These are phyloP conservation scores for Lasioglossum leucozonium DNA, from an alignment of 2,888 invertebrate species.

Conservation along the genomic window DNA sequence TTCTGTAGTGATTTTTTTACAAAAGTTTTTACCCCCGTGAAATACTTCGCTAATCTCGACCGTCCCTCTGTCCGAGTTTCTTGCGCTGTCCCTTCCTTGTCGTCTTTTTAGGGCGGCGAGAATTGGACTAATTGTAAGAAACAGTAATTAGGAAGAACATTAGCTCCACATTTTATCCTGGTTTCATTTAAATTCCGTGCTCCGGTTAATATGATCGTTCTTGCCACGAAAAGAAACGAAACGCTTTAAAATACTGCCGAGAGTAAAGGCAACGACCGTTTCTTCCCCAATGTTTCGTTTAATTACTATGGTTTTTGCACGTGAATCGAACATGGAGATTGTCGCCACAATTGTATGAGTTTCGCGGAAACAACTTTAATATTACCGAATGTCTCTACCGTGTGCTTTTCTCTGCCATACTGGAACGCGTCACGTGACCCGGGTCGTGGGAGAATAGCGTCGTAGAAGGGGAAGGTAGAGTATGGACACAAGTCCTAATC, in stretches of 20 bases:
- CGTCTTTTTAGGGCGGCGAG: constrained; percentile 30
- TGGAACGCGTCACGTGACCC: no score
- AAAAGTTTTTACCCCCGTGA: neutral
- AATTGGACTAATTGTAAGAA: constrained; percentile 60
- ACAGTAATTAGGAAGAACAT: constrained; percentile 61
- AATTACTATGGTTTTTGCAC: neutral
- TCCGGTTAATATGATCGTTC: constrained; percentile 42
- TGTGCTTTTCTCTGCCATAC: no score
- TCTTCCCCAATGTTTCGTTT: neutral
- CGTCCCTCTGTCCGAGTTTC: neutral
- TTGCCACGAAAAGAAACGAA: constrained; percentile 23
- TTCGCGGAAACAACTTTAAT: neutral
- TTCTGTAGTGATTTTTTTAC: neutral
- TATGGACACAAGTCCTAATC: no score
- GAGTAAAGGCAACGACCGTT: constrained; percentile 3
- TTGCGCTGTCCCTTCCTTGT: neutral
- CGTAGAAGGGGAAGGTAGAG: no score
- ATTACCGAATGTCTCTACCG: neutral
- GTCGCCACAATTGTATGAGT: neutral
- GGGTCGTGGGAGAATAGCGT: no score
- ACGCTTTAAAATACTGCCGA: neutral
- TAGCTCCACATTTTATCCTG: constrained; percentile 54
- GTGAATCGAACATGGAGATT: neutral
- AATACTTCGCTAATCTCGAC: neutral
- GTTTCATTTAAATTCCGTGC: constrained; percentile 42